These are phyloP conservation scores for Tortrix viridana DNA, from an alignment of 2,888 invertebrate species.

Conservation along the genomic window DNA sequence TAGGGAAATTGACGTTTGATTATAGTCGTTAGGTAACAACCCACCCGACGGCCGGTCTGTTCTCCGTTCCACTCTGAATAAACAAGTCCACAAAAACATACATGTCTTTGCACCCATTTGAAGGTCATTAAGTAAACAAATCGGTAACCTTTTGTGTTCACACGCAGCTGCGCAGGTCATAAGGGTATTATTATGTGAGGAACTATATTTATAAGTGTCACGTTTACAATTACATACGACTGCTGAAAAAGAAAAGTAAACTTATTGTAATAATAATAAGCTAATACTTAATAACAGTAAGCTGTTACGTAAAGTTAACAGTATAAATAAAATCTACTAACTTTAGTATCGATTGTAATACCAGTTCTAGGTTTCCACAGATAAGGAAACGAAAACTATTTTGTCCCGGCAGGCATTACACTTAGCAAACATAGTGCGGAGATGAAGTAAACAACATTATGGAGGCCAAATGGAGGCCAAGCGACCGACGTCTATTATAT, in stretches of 20 bases:
- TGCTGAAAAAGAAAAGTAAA: not conserved
- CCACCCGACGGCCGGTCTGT: constrained; percentile 18
- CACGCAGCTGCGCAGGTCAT: not conserved
- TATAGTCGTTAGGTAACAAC: constrained; percentile 30
- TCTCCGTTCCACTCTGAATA: constrained; percentile 21
- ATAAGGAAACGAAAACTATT: constrained; percentile 54
- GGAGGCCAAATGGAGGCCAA: constrained; percentile 44
- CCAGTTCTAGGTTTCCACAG: constrained; percentile 9
- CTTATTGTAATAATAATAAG: not conserved
- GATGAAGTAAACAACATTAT: constrained; percentile 62
- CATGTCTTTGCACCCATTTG: constrained; percentile 11
- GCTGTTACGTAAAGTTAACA: too few relatives aligned
- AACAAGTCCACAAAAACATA: constrained; percentile 32
- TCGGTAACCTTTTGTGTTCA: not conserved
- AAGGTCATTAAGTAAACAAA: constrained; percentile 32
- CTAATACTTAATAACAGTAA: too few relatives aligned
- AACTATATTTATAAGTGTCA: not conserved
- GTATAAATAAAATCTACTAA: too few relatives aligned
- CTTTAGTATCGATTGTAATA: too few relatives aligned
- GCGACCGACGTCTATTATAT: constrained; percentile 43
- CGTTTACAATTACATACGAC: not conserved
- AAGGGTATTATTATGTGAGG: not conserved
- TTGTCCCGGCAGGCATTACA: constrained; percentile 52
- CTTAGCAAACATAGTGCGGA: constrained; percentile 55
- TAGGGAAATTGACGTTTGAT: constrained; percentile 32